These are phyloP conservation scores for Grammomys surdaster DNA, from an alignment of 2,113 vertebrate species.

Conservation along the genomic window DNA sequence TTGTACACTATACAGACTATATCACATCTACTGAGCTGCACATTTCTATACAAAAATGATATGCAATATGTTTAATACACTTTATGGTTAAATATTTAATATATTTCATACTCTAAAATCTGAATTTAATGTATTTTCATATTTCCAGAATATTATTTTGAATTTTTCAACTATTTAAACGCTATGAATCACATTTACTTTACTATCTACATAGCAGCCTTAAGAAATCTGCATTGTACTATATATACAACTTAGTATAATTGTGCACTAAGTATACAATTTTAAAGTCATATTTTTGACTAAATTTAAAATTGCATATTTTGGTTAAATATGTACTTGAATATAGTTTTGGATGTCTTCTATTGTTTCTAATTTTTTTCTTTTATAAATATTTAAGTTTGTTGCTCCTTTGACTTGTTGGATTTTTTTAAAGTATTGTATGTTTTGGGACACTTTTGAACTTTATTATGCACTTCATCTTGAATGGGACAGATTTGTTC, in stretches of 20 bases:
- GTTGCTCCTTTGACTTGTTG: neutral
- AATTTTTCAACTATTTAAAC: slow-evolving; percentile 6
- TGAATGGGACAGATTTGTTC: neutral
- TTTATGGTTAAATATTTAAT: neutral
- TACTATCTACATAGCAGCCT: neutral
- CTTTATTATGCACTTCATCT: neutral
- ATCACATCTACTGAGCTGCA: neutral
- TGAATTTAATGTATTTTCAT: neutral
- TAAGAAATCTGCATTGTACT: neutral
- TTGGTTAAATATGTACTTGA: neutral
- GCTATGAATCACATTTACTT: neutral
- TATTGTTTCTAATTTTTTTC: slow-evolving; percentile 19
- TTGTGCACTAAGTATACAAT: neutral
- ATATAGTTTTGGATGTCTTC: neutral
- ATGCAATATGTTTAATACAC: neutral
- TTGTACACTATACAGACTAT: neutral
- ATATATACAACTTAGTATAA: neutral
- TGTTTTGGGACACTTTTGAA: neutral
- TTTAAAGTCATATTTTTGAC: neutral
- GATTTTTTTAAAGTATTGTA: neutral
- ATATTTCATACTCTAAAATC: neutral
- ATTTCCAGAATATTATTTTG: neutral
- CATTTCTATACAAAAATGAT: neutral
- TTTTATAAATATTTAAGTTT: neutral
- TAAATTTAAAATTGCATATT: neutral